Evolutionary conservation across 2,113 vertebrate species (phyloP).

Genomic region (Myodes glareolus): DNA sequence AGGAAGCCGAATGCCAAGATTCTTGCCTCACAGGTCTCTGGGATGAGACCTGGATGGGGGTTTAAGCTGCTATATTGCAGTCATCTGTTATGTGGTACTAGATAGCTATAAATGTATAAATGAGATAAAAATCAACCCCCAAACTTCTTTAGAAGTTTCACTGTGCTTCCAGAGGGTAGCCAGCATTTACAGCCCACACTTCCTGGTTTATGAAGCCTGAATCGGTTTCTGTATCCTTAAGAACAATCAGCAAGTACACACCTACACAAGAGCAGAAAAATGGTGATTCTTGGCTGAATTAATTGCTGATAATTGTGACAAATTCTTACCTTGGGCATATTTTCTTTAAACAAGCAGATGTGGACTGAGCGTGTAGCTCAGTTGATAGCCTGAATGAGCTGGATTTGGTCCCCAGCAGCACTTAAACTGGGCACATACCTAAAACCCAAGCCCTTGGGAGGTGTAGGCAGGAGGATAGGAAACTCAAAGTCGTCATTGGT

Average conservation of each 20-base stretch:
- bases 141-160: background rate
- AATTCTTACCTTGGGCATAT: conserved; percentile 12
- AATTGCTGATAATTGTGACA: background rate
- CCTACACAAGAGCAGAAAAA: background rate
- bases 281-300: background rate
- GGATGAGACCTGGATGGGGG: background rate
- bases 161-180: background rate
- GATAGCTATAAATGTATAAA: background rate
- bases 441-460: background rate
- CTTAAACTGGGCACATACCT: background rate
- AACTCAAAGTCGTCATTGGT: background rate
- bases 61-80: conserved; percentile 1
- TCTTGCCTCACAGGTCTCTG: background rate
- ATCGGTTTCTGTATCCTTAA: background rate
- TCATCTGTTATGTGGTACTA: background rate
- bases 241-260: background rate
- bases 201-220: background rate
- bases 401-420: background rate
- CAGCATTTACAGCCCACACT: background rate
- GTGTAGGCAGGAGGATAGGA: background rate
- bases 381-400: background rate
- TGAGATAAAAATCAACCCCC: background rate
- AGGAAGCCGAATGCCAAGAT: background rate
- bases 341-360: background rate
- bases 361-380: background rate